Base-by-base conservation (phyloP, 2,113 vertebrate genomes). In the Grus americana region DNA sequence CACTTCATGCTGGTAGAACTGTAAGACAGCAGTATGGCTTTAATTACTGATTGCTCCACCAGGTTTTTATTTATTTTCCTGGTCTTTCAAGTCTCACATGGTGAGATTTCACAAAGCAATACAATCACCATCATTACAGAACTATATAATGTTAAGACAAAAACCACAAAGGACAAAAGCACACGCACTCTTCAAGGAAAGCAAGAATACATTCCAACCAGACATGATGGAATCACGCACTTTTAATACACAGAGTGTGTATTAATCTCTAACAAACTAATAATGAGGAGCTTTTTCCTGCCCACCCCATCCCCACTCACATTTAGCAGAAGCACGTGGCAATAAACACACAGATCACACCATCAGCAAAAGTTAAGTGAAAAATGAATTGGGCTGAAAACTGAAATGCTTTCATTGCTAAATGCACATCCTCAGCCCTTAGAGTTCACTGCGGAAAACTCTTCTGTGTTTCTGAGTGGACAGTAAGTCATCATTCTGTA, bases 51-150 rank as follows among this genome's bases (percentile, higher is more conserved):
- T 73, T 15, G 5, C 21, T n/a, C 50, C 63, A 80, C 29, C 71
- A 87, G 65, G 49, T 76, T 88, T 90, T 89, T 75, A 82, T 93
- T 42, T 63, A 52, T 86, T 88, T 94, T 71, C 26, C 73, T 59
- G 13, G 52, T 78, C 91, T 93, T 93, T 65, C 55, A 74, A 65
- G 90, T 90, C 75, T 84, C 58, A 19, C 78, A 75, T 85, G 16
- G 5, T 71, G 81, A 74, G 52, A 83, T 88, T 62, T 94, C 95
- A 94, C 93, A 95, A 95, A 96, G 90, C 92, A 97, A 80, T 92
- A 92, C 94, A 93, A 92, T 46, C 89, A 95, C 72, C 84, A 23
- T 90, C 78, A 82, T 86, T 74, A 30, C 46, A 75, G 70, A 78
- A 62, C 74, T 87, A 46, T 42, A 66, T 61, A 89, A 87, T 17